Base-by-base conservation (phyloP, 2,888 invertebrate genomes). In the Arctia plantaginis region DNA sequence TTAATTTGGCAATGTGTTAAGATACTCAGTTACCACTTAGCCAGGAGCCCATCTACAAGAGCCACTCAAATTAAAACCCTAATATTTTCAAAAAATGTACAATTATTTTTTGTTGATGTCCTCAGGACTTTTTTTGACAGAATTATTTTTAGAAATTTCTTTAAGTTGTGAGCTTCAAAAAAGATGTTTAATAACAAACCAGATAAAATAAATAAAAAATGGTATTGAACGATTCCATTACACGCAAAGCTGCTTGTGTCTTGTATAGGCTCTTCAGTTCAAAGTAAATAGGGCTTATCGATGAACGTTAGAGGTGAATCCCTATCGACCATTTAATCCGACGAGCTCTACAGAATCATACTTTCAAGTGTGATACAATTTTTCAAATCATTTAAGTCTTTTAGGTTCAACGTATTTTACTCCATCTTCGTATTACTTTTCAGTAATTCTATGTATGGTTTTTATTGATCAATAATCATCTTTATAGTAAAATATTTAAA, bases 201-300 rank as follows among this genome's bases (percentile, higher is more conserved):
- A 18, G 15, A 18, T 30, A 30, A 18, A 30, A 30, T 30, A 30
- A 62, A 62, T 18, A 30, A 1, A 66, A 69, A 67, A 30, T 47
- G 27, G 62, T 23, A 68, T n/a, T n/a, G 33, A 66, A 23, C 6
- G 47, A 73, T 78, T 73, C 41, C 66, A 39, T 67, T 68, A 70
- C 30, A 71, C 27, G 67, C 47, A 23, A n/a, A 44, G 13, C 35
- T 51, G 15, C 30, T 62, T 66, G 65, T 47, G 69, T 72, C 59
- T 69, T 39, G 64, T 66, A 69, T 20, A 64, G 62, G 30, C 30
- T 47, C 65, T 67, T 67, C 65, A 59, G 33, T 41, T 70, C 73
- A 69, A 44, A 78, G 73, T 73, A 69, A 81, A 77, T 74, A 66
- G 68, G 55, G 75, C 77, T 75, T 83, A 74, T 76, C 44, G 59